Evolutionary conservation across 2,113 vertebrate species (phyloP), one percentile per base, ranked within the genome.

Genomic region (Nannobrachium achirus): DNA sequence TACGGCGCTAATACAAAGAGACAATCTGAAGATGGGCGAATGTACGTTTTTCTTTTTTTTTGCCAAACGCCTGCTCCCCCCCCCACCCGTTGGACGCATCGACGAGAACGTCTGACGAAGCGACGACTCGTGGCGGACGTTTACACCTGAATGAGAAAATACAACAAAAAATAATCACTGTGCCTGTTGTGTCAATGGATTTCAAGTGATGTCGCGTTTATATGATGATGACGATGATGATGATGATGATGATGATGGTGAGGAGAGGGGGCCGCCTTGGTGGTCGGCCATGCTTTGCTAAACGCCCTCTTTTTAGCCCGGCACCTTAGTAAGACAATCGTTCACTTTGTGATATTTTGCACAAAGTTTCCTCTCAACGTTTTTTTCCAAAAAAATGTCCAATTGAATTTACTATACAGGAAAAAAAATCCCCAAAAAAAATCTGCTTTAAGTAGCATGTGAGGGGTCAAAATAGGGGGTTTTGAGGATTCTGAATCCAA

Each of bases 111-210:
- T 89, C 80, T 83, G 63, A 79, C 68, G 65, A 79, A 68, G 76
- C 58, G 51, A 73, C 52, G 74, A 66, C 62, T 71, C 41, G 79
- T 77, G 88, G 71, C 61, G 25, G 69, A 84, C 73, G 49, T 75
- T 2, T 63, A 86, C 73, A 78, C 73, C 74, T 74, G 63, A 62
- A 40, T 74, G 51, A 19, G 20, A 53, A 81, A 63, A 44, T 33
- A 33, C 3, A 33, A 33, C 25, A 33, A 4, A 66, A 85, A 75
- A 71, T 83, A 87, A 89, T 93, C 90, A 89, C 88, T 91, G 90
- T 92, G 89, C 89, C 91, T 90, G 87, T 86, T 25, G 87, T 87
- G 87, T 87, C 84, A 66, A 79, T 84, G 90, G 86, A 88, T 92
- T 86, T 89, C 74, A 89, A 85, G 85, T 86, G 80, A 86, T 88